These are phyloP conservation scores for Erebia ligea DNA, from an alignment of 2,888 invertebrate species.

Conservation along the genomic window DNA sequence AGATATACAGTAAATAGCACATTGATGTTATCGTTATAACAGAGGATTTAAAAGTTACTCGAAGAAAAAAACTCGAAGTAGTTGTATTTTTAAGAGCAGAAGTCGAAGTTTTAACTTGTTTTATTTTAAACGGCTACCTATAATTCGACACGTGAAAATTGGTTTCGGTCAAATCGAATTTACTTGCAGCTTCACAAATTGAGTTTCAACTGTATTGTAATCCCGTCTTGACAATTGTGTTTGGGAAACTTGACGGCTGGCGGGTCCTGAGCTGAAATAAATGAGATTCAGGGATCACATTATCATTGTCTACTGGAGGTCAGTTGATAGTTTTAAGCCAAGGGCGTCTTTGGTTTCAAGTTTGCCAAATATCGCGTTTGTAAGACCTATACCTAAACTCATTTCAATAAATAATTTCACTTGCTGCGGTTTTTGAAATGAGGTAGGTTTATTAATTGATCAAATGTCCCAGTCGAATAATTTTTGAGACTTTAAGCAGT, in stretches of 20 bases:
- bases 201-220: conserved; percentile 19
- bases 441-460: too few relatives aligned
- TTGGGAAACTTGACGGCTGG: not conserved
- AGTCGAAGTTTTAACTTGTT: not conserved
- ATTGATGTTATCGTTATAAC: too few relatives aligned
- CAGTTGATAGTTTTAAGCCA: not conserved
- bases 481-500: too few relatives aligned
- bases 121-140: too few relatives aligned
- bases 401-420: too few relatives aligned
- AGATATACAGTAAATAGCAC: too few relatives aligned
- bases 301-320: not conserved
- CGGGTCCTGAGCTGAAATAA: not conserved
- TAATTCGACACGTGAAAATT: conserved; percentile 14
- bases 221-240: conserved; percentile 11
- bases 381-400: too few relatives aligned
- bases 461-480: too few relatives aligned
- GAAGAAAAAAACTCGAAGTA: too few relatives aligned
- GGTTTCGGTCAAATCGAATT: conserved; percentile 20
- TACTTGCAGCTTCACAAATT: conserved; percentile 15
- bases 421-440: too few relatives aligned
- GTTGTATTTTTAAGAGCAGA: not conserved
- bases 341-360: not conserved
- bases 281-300: not conserved
- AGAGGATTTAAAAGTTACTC: too few relatives aligned
- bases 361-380: too few relatives aligned